A percentile compares a stretch with the other conserved stretches of the same genome.
These are phyloP conservation scores for Drosophila subquinaria DNA, from an alignment of 2,888 invertebrate species.

Conservation along the genomic window DNA sequence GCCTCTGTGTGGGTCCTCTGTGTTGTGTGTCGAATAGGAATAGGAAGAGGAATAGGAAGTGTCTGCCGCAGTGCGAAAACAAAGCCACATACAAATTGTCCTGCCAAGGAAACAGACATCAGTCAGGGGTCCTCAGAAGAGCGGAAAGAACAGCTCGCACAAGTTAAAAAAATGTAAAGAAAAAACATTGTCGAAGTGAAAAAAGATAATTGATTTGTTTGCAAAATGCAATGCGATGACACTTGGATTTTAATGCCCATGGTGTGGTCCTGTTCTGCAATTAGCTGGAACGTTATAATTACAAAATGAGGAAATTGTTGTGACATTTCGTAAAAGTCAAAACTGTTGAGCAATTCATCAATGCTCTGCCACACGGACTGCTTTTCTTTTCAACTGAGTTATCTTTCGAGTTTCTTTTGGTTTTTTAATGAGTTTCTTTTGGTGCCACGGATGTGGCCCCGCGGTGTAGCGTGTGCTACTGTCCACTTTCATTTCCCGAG, in stretches of 20 bases:
- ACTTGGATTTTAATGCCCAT: slow-evolving; percentile 57
- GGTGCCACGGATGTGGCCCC: slow-evolving; percentile 62
- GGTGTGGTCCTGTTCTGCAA: slow-evolving; percentile 67
- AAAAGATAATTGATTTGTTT: slow-evolving; percentile 78
- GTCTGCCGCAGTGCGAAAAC: slow-evolving; percentile 53
- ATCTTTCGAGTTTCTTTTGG: slow-evolving; percentile 33
- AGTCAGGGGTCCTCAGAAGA: slow-evolving; percentile 63
- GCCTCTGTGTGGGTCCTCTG: slow-evolving; percentile 29
- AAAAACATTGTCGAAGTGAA: slow-evolving; percentile 13
- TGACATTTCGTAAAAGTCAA: slow-evolving; percentile 73
- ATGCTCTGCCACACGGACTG: slow-evolving; percentile 59
- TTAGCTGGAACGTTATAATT: slow-evolving; percentile 69
- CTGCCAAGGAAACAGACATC: slow-evolving; percentile 68
- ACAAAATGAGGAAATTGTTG: slow-evolving; percentile 64
- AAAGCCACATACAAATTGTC: slow-evolving; percentile 60
- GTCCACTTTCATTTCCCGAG: slow-evolving; percentile 31
- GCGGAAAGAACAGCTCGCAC: slow-evolving; percentile 29
- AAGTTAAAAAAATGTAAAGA: slow-evolving; percentile 31
- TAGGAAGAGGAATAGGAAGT: slow-evolving; percentile 59
- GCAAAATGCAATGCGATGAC: slow-evolving; percentile 78
- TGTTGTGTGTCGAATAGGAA: slow-evolving; percentile 25
- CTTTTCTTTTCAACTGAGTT: slow-evolving; percentile 46
- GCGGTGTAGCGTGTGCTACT: slow-evolving; percentile 78
- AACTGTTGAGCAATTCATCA: slow-evolving; percentile 69
- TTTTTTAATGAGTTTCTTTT: background rate